phyloP scores from a whole-genome alignment of 2,797 vertebrate species.

The Gymnoscopelus microlampas region DNA sequence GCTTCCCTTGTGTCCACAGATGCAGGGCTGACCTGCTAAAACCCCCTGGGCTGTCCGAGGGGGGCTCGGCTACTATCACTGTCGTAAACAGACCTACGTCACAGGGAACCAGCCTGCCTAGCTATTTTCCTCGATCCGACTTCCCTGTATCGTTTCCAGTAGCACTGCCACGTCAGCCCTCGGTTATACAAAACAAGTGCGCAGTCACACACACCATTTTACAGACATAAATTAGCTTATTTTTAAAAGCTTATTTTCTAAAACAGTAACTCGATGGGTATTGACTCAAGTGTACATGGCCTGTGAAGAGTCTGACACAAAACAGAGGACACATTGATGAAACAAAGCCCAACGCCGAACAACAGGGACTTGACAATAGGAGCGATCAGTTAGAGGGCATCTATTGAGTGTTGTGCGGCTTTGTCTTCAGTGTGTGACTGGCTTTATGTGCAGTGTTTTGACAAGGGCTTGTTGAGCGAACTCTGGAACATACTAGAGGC shows the following conservation, averaged over 20 bases:
- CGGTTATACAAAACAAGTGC: slow-evolving; percentile 3
- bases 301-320: slow-evolving; percentile 28
- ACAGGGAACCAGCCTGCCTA: slow-evolving; percentile 26
- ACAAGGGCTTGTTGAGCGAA: slow-evolving; percentile 56
- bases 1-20: slow-evolving; percentile 40
- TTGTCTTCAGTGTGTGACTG: slow-evolving; percentile 56
- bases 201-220: background rate
- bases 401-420: slow-evolving; percentile 49
- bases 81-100: slow-evolving; percentile 52
- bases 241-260: background rate
- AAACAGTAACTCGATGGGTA: slow-evolving; percentile 1
- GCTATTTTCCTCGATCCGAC: slow-evolving; percentile 29
- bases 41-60: background rate
- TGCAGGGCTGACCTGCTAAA: slow-evolving; percentile 18
- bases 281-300: background rate
- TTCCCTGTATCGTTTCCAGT: slow-evolving; percentile 14
- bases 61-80: background rate
- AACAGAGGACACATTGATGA: slow-evolving; percentile 35
- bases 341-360: slow-evolving; percentile 53
- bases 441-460: slow-evolving; percentile 61
- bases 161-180: background rate
- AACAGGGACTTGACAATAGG: slow-evolving; percentile 37
- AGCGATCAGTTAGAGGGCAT: slow-evolving; percentile 41
- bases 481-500: slow-evolving; percentile 67
- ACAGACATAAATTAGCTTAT: background rate